Base-by-base conservation (phyloP, 2,113 vertebrate genomes). In the Hypomesus transpacificus region DNA sequence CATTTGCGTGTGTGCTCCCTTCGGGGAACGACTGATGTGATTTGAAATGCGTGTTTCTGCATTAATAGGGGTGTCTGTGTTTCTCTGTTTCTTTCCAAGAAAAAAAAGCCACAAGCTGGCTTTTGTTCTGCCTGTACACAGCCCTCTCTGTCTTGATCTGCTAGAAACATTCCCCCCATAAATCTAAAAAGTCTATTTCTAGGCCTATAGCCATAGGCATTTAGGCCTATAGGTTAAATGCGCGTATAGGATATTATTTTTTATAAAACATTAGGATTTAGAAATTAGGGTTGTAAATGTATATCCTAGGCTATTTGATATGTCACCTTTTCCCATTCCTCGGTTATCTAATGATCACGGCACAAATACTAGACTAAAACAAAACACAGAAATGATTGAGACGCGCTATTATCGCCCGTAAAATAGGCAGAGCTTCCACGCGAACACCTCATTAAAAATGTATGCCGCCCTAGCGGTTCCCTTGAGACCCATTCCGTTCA, bases 361-460 rank as follows among this genome's bases (percentile, higher is more conserved):
- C 39, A 46, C 39, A 46, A 26, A 7, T 60, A 59, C 11, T 8
- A 13, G 22, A 16, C 14, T 28, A 24, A 52, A 14, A 61, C 21
- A 68, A 26, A 1, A 34, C 54, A 20, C 18, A 57, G 16, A n/a
- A 50, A 53, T 14, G 26, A 13, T 21, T 24, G 46, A 54, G 68
- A 76, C 50, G 53, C 20, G 56, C 50, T 68, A 66, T 74, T 62
- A 69, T 71, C 52, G 69, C 64, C 71, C 53, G 78, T 1, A 63
- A 71, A 76, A 73, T 73, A 54, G 74, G 69, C 64, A 46, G 66
- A 46, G n/a, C 75, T 46, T 68, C 31, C 68, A 72, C 21, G 67
- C 24, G 51, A 69, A 69, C 17, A 20, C 26, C 76, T 84, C 80
- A 81, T 85, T 81, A 80, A 82, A 80, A 17, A 82, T 84, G 76